phyloP scores from a whole-genome alignment of 2,888 invertebrate species.

The Seira musarum region DNA sequence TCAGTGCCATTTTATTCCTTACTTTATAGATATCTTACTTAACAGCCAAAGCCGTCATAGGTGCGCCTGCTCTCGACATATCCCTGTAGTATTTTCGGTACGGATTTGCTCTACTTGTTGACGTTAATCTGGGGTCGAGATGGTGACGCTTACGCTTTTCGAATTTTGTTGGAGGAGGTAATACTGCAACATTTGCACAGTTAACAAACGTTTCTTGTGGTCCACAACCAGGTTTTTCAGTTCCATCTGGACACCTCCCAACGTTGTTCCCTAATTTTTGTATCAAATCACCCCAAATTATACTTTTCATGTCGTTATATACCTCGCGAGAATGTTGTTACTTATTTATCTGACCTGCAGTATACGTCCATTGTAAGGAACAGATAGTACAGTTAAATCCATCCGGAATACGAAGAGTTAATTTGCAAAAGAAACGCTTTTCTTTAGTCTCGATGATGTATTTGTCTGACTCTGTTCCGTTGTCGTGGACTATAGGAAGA shows the following conservation, averaged over 20 bases:
- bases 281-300: too few species aligned
- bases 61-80: constrained; percentile 74
- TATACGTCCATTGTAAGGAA: constrained; percentile 48
- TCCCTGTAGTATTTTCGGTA: constrained; percentile 86
- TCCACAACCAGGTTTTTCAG: constrained; percentile 79
- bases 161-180: constrained; percentile 70
- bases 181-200: constrained; percentile 88
- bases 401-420: constrained; percentile 84
- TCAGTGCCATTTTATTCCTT: too few species aligned
- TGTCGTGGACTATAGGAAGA: constrained; percentile 40
- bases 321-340: background rate
- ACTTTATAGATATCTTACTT: constrained; percentile 28
- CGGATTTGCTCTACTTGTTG: constrained; percentile 79
- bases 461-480: constrained; percentile 37
- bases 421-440: constrained; percentile 76
- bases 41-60: constrained; percentile 72
- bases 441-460: constrained; percentile 39
- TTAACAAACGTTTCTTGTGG: constrained; percentile 91
- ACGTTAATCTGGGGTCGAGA: constrained; percentile 77
- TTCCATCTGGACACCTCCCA: constrained; percentile 88
- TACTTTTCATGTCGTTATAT: background rate
- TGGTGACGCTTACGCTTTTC: constrained; percentile 75
- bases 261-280: constrained; percentile 83
- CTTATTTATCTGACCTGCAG: constrained; percentile 80
- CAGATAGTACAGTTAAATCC: constrained; percentile 74